phyloP scores from a whole-genome alignment of 2,888 invertebrate species.

The Andrena hattorfiana region DNA sequence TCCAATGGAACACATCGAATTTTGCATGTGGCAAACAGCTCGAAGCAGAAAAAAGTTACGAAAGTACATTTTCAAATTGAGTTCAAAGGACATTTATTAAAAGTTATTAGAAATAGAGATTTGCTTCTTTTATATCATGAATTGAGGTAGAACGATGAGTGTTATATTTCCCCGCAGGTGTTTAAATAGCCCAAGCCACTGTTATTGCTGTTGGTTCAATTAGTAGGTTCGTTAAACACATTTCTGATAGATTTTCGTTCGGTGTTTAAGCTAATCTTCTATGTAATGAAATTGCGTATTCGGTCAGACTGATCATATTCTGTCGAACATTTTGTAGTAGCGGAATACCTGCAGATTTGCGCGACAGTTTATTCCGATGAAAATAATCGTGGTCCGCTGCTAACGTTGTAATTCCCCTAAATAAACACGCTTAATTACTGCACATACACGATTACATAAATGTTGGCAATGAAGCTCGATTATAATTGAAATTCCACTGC shows the following conservation, averaged over 20 bases:
- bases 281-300: background rate
- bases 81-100: no score
- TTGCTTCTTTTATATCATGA: no score
- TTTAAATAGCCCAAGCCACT: no score
- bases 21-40: background rate
- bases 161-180: no score
- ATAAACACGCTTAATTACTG: constrained; percentile 17
- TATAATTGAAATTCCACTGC: constrained; percentile 26
- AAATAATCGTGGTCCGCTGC: constrained; percentile 10
- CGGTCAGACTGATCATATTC: background rate
- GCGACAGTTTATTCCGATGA: background rate
- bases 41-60: background rate
- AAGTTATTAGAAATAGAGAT: no score
- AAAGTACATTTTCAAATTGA: background rate
- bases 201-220: no score
- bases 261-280: no score
- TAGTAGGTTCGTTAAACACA: no score
- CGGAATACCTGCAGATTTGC: background rate
- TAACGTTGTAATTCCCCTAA: constrained; percentile 11
- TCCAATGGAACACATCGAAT: background rate
- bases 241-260: no score
- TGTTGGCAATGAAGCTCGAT: constrained; percentile 22
- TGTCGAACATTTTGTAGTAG: background rate
- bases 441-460: constrained; percentile 33
- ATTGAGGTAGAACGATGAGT: no score